Evolutionary conservation across 2,113 vertebrate genomes (phyloP).

Genomic region (Gambusia holbrooki): DNA sequence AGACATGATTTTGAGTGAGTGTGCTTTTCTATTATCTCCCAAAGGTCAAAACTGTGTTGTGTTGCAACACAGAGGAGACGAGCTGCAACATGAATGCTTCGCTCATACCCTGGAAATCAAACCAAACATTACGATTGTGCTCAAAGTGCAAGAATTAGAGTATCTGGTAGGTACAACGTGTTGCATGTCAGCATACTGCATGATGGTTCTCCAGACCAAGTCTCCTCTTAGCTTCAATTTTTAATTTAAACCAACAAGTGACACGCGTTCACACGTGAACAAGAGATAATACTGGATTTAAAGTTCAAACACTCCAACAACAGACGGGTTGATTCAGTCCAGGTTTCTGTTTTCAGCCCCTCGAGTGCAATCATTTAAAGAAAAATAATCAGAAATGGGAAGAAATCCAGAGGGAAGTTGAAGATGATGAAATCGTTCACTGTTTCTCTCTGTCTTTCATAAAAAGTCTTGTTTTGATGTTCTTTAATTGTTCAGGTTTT

Average conservation of each 20-base stretch:
- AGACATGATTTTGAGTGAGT: conserved; percentile 25
- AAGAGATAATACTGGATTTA: conserved; percentile 74
- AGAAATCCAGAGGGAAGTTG: conserved; percentile 46
- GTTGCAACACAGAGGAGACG: conserved; percentile 29
- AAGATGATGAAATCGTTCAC: conserved; percentile 80
- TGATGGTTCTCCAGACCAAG: conserved; percentile 33
- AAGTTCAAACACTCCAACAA: conserved; percentile 47
- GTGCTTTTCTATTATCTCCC: conserved; percentile 59
- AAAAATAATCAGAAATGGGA: conserved; percentile 1
- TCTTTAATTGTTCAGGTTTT: conserved; percentile 25
- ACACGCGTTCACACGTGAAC: conserved; percentile 47
- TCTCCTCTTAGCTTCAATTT: conserved; percentile 22
- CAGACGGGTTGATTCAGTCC: conserved; percentile 58
- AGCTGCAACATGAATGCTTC: conserved; percentile 34
- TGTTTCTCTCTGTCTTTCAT: conserved; percentile 62
- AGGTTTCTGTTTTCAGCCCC: conserved; percentile 33
- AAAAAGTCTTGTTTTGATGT: conserved; percentile 58
- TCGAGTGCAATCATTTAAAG: conserved; percentile 67
- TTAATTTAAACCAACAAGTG: conserved; percentile 47
- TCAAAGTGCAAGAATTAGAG: conserved; percentile 70
- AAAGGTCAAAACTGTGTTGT: conserved; percentile 13
- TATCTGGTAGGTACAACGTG: conserved; percentile 25
- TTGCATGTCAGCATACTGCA: conserved; percentile 36
- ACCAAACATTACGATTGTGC: conserved; percentile 57
- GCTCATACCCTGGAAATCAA: conserved; percentile 56